Evolutionary conservation across 2,797 vertebrate genomes (phyloP), one percentile per base, ranked within the genome.

Genomic region (Hemibagrus guttatus): DNA sequence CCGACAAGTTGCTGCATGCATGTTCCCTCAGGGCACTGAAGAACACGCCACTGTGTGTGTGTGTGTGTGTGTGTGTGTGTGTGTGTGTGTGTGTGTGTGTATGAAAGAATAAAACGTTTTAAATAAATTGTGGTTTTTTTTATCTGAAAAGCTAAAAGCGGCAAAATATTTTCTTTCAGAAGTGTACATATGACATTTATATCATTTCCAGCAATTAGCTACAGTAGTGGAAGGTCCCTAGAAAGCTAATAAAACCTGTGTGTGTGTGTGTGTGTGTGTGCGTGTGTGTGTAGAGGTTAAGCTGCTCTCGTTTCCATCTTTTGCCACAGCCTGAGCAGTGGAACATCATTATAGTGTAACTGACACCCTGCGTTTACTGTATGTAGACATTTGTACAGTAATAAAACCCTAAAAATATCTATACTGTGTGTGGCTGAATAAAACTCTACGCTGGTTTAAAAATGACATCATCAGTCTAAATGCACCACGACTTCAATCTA

Each of bases 1-100:
- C 52, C 9, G 56, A 8, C 84, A 14, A 68, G 85, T 79, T 86
- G 81, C 61, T 74, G 81, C 87, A 87, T 86, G 81, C 54, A 39
- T 13, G 14, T 31, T 39, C 52, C 84, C 84, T 52, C n/a, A 58
- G 63, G 85, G 83, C 56, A 52, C 35, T 39, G 64, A 78, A 75
- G 58, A 52, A 31, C 88, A 85, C 76, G 35, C 46, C 86, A 6
- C 31, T 59, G 26, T 23, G 39, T n/a, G 17, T 64, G 87, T 52
- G 80, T 39, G 31, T 31, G 74, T 74, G 13, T 83, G 72, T 82
- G 59, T 69, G 59, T 72, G 31, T 81, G 42, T 59, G 26, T 23
- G 39, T n/a, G 17, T 64, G 87, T 52, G 80, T 39, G 31, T 28
- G 49, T 59, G 31, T 28, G 28, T 72, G 66, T 28, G 23, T 49